Conservation (phyloP, 2,113 vertebrate genomes). For the Vidua chalybeata region DNA sequence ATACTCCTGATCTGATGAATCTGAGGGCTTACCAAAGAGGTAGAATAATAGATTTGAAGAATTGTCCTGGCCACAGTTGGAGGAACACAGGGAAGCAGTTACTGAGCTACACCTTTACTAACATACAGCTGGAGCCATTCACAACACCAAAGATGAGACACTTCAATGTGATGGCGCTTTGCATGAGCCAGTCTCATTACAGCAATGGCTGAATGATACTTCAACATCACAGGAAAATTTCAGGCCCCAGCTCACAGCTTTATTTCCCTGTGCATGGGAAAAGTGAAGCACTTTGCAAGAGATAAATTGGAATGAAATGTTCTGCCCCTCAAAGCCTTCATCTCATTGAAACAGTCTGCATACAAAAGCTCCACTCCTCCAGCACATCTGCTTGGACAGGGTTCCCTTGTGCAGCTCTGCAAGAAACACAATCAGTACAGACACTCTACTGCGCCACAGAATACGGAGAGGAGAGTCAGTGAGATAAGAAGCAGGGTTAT, state of each 20-base stretch:
- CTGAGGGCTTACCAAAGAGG: neutral
- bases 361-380: neutral
- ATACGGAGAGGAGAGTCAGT: neutral
- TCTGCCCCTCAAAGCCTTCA: neutral
- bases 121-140: neutral
- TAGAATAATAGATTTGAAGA: neutral
- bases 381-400: neutral
- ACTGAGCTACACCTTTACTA: neutral
- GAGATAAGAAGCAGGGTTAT: neutral
- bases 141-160: neutral
- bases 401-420: neutral
- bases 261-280: neutral
- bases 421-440: neutral
- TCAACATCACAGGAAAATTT: neutral
- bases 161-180: neutral
- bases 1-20: neutral
- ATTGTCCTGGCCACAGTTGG: neutral
- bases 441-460: neutral
- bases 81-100: neutral
- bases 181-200: fast-evolving
- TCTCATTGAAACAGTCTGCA: neutral
- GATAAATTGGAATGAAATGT: neutral
- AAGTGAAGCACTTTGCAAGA: neutral
- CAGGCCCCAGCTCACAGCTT: neutral
- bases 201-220: neutral